Base-by-base conservation (phyloP, 2,113 vertebrate genomes). In the Coptodon rendalli region DNA sequence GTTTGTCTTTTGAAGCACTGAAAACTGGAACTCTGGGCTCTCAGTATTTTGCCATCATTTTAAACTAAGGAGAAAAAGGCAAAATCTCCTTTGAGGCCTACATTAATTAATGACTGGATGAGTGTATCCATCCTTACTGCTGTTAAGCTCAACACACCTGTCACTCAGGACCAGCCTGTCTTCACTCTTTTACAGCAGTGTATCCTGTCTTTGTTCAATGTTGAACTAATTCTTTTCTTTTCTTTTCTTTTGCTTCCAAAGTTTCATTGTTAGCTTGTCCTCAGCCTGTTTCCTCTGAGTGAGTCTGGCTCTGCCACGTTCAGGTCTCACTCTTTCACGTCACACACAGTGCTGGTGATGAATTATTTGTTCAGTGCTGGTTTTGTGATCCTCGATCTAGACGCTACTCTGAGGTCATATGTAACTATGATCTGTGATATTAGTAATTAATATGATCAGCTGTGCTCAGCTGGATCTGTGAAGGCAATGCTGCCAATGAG, bases 261-360 rank as follows among this genome's bases (percentile, higher is more conserved):
- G 0, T 34, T 63, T 63, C 9, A 73, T 40, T 36, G 73, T 50
- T 9, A 48, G 16, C 43, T 52, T 83, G 63, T 24, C 59, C 54
- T 73, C 43, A 48, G 66, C 0, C 27, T 16, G 38, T 38, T 45
- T 78, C 16, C 81, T 89, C 40, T 17, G 50, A 83, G 83, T 91
- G 90, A 89, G 63, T 87, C 87, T 87, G 86, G 14, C 88, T 92
- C 87, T 76, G 85, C 68, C 79, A 73, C 6, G 80, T 90, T 89
- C 68, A 88, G 80, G 5, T 80, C 71, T 92, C 85, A 82, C 38
- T 68, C 57, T 43, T 87, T 78, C 3, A 61, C 3, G 6, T 59
- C n/a, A 13, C n/a, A 9, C 31, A 12, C 7, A 71, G 53, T 36
- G 22, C 80, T 54, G 53, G 2, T 83, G 71, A 53, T 61, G 68